phyloP scores from a whole-genome alignment of 1,140 invertebrate species.

The Stegodyphus mimosarum region DNA sequence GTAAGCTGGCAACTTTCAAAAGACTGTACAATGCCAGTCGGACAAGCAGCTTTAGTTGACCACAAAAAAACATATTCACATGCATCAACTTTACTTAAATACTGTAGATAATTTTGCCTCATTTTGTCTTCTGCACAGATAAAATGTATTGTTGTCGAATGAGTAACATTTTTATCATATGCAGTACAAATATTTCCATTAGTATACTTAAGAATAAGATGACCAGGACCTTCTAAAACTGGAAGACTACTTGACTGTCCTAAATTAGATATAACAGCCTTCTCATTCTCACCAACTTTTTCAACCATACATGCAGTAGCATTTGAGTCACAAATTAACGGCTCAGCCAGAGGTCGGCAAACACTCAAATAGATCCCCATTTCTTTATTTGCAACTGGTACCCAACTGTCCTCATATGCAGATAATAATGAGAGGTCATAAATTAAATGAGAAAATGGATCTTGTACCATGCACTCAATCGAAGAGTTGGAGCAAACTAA shows the following conservation, averaged over 20 bases:
- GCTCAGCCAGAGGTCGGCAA: slow-evolving; percentile 64
- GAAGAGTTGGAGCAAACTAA: slow-evolving; percentile 65
- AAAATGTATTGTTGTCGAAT: slow-evolving; percentile 66
- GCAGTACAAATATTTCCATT: slow-evolving; percentile 64
- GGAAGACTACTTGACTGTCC: slow-evolving; percentile 18
- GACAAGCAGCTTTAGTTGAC: slow-evolving; percentile 66
- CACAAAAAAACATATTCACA: slow-evolving; percentile 67
- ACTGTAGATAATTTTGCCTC: not conserved
- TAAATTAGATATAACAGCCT: slow-evolving; percentile 24
- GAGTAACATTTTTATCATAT: slow-evolving; percentile 60
- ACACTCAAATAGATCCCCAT: slow-evolving; percentile 67
- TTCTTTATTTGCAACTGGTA: slow-evolving; percentile 63
- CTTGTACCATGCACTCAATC: slow-evolving; percentile 65
- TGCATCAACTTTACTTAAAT: slow-evolving; percentile 62
- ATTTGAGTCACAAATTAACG: slow-evolving; percentile 63
- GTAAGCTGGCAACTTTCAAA: slow-evolving; percentile 64
- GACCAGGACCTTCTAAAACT: slow-evolving; percentile 30
- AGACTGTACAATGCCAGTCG: slow-evolving; percentile 37
- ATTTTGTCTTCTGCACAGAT: slow-evolving; percentile 63
- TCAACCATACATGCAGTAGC: slow-evolving; percentile 65
- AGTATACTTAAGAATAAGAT: slow-evolving; percentile 63
- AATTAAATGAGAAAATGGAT: slow-evolving; percentile 63
- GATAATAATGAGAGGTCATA: slow-evolving; percentile 67
- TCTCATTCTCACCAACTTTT: slow-evolving; percentile 60
- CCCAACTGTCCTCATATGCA: slow-evolving; percentile 65